These are phyloP conservation scores for Acleris cristana DNA, from an alignment of 2,888 invertebrate genomes.

Conservation along the genomic window DNA sequence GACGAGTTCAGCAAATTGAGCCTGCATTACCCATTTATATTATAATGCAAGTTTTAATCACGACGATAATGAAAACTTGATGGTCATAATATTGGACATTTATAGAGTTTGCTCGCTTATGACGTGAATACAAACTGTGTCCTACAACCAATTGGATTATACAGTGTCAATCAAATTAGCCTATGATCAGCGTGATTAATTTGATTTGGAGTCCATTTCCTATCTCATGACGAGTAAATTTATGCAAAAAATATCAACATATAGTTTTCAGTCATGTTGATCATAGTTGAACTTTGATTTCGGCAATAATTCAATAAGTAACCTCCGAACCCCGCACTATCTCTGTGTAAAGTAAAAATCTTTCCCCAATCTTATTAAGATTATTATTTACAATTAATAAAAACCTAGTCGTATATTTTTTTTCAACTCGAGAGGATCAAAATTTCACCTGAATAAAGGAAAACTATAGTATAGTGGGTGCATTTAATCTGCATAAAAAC, in stretches of 20 bases:
- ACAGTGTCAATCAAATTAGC: constrained; percentile 17
- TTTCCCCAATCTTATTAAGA: too few relatives aligned
- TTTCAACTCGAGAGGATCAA: too few relatives aligned
- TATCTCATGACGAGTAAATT: not conserved
- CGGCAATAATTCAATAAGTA: too few relatives aligned
- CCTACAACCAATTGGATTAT: constrained; percentile 13
- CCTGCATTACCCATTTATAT: not conserved
- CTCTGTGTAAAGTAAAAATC: too few relatives aligned
- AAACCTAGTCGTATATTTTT: too few relatives aligned
- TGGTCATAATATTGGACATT: not conserved
- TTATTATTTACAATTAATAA: too few relatives aligned
- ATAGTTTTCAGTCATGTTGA: too few relatives aligned
- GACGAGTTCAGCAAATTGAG: constrained; percentile 4
- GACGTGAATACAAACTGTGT: constrained; percentile 1
- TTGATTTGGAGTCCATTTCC: constrained; percentile 10
- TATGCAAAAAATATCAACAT: not conserved
- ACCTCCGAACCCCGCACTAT: too few relatives aligned
- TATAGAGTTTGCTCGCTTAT: constrained; percentile 7
- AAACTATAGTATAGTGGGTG: too few relatives aligned
- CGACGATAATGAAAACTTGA: not conserved
- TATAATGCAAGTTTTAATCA: constrained; percentile 4
- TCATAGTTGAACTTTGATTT: too few relatives aligned
- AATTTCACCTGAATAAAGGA: too few relatives aligned
- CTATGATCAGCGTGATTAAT: constrained; percentile 14
- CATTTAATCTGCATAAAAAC: too few relatives aligned